phyloP scores from a whole-genome alignment of 2,888 invertebrate genomes.

The Pyrrhia umbra region DNA sequence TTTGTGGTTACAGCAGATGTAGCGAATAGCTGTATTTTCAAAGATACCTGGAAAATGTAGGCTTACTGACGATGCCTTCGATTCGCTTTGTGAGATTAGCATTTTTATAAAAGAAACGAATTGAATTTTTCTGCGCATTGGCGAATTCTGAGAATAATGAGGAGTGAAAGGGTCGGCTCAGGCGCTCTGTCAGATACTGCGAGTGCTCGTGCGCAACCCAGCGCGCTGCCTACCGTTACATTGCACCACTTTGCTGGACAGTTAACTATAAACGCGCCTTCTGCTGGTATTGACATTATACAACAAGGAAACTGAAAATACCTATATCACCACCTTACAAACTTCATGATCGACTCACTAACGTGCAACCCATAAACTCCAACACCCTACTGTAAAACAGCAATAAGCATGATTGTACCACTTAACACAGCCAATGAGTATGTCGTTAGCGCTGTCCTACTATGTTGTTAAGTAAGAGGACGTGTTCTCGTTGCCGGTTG shows the following conservation, averaged over 20 bases:
- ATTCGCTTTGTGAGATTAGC: constrained; percentile 1
- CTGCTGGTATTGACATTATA: constrained; percentile 46
- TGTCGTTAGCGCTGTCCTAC: constrained; percentile 77
- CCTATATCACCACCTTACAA: constrained; percentile 21
- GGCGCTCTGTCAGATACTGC: constrained; percentile 43
- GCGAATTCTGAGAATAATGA: constrained; percentile 69
- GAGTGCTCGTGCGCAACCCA: constrained; percentile 78
- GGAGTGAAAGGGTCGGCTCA: constrained; percentile 63
- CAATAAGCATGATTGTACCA: constrained; percentile 62
- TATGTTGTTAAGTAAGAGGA: constrained; percentile 73
- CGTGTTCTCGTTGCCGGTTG: constrained; percentile 70
- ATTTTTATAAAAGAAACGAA: constrained; percentile 58
- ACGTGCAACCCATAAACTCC: constrained; percentile 32
- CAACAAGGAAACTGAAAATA: constrained; percentile 39
- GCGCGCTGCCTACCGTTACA: constrained; percentile 79
- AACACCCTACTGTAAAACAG: constrained; percentile 61
- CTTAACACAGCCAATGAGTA: constrained; percentile 72
- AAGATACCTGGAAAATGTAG: background rate
- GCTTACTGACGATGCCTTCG: background rate
- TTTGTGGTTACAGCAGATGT: background rate
- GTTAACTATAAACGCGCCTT: constrained; percentile 70
- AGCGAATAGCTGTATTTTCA: constrained; percentile 4
- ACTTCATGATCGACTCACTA: constrained; percentile 2
- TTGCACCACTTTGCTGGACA: constrained; percentile 81
- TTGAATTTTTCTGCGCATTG: constrained; percentile 76